These are phyloP conservation scores for Montipora capricornis DNA, from an alignment of 64 coral and sea anemone species.

Conservation along the genomic window DNA sequence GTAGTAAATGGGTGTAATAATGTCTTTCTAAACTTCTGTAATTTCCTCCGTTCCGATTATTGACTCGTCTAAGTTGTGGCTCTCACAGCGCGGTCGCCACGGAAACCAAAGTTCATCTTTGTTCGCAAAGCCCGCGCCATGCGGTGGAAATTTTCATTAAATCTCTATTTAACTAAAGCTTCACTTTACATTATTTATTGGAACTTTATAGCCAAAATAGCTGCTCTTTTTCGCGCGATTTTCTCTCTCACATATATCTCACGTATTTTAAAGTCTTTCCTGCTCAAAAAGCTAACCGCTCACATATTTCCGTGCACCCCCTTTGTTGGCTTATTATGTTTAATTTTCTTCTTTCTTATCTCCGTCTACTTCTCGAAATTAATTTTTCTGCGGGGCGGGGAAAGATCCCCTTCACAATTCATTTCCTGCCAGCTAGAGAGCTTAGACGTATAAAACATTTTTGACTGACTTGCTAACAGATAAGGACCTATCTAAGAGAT, in stretches of 20 bases:
- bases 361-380: conserved; percentile 43
- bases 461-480: conserved; percentile 29
- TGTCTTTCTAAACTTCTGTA: conserved; percentile 15
- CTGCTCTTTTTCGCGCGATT: conserved; percentile 10
- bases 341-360: conserved; percentile 37
- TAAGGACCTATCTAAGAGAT: conserved; percentile 39
- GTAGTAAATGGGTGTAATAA: conserved; percentile 13
- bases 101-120: conserved; percentile 37
- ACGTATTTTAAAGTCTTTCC: neutral
- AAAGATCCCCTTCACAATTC: conserved; percentile 29
- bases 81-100: conserved; percentile 4
- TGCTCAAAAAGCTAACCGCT: conserved; percentile 5
- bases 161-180: conserved; percentile 16
- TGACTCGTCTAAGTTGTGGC: neutral
- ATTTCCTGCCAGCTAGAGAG: conserved; percentile 42
- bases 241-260: neutral
- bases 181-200: neutral
- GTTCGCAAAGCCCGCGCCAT: conserved; percentile 20
- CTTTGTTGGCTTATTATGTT: conserved; percentile 16
- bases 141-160: conserved; percentile 48
- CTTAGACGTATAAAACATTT: conserved; percentile 20
- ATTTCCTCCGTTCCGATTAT: neutral
- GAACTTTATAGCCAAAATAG: conserved; percentile 8
- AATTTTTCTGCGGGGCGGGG: conserved; percentile 43
- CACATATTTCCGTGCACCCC: conserved; percentile 16